phyloP scores from a whole-genome alignment of 2,888 invertebrate genomes.

The Eilema caniola region DNA sequence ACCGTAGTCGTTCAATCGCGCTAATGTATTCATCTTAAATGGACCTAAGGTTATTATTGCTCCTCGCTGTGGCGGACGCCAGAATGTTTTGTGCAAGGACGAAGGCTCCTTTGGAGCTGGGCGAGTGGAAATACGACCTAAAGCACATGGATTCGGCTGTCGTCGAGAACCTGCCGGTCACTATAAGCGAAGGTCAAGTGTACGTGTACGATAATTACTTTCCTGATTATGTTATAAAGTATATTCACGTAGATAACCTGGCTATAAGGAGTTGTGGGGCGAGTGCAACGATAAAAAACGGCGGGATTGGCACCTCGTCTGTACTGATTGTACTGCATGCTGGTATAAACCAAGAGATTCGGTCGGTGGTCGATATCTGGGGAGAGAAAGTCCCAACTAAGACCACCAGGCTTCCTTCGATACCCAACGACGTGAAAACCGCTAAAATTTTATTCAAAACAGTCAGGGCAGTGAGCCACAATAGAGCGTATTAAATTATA shows the following conservation, averaged over 20 bases:
- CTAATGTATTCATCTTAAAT: slow-evolving; percentile 46
- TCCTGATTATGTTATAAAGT: slow-evolving; percentile 69
- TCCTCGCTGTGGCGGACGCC: slow-evolving; percentile 45
- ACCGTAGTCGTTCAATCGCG: slow-evolving; percentile 26
- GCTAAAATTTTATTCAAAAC: slow-evolving; percentile 62
- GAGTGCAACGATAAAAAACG: slow-evolving; percentile 64
- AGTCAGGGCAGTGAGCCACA: slow-evolving; percentile 66
- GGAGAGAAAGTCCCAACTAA: slow-evolving; percentile 56
- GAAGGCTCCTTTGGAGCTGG: slow-evolving; percentile 70
- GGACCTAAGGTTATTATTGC: slow-evolving; percentile 48
- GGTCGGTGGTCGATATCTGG: slow-evolving; percentile 79
- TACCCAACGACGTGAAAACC: slow-evolving; percentile 44
- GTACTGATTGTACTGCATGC: slow-evolving; percentile 74
- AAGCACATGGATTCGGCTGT: slow-evolving; percentile 72
- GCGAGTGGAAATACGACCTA: slow-evolving; percentile 65
- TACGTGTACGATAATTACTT: slow-evolving; percentile 79
- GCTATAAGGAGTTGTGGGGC: slow-evolving; percentile 75
- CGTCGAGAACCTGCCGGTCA: slow-evolving; percentile 71
- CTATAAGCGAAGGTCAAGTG: slow-evolving; percentile 70
- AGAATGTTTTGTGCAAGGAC: slow-evolving; percentile 65
- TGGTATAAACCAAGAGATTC: slow-evolving; percentile 69
- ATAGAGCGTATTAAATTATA: slow-evolving; percentile 49
- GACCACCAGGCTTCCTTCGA: slow-evolving; percentile 1
- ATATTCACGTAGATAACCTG: slow-evolving; percentile 76
- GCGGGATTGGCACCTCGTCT: slow-evolving; percentile 66